phyloP scores from a whole-genome alignment of 2,888 invertebrate genomes.

The Augochlorella aurata region DNA sequence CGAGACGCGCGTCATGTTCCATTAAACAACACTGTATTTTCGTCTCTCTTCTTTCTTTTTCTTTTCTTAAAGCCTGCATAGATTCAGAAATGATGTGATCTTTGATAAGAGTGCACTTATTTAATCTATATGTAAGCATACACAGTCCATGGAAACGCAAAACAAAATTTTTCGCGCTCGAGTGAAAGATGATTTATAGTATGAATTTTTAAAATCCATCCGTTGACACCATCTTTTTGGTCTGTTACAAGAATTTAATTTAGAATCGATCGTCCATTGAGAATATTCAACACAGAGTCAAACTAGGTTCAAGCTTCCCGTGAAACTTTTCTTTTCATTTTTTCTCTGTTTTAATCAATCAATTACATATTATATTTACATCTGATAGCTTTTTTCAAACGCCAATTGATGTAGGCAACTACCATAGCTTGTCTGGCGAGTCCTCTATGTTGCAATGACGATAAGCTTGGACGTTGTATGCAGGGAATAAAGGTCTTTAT shows the following conservation, averaged over 20 bases:
- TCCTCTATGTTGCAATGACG: constrained; percentile 7
- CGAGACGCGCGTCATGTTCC: constrained; percentile 59
- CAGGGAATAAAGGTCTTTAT: constrained; percentile 52
- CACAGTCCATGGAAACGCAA: constrained; percentile 59
- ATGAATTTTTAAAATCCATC: constrained; percentile 33
- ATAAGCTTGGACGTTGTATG: constrained; percentile 65
- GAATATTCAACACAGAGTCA: constrained; percentile 34
- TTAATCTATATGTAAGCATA: constrained; percentile 67
- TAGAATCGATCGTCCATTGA: constrained; percentile 24
- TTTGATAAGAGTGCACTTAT: constrained; percentile 65
- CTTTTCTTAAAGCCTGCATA: constrained; percentile 62
- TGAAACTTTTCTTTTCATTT: constrained; percentile 27
- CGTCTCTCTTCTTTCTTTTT: constrained; percentile 30
- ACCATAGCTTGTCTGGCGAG: not conserved
- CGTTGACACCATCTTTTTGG: not conserved
- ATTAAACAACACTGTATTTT: constrained; percentile 70
- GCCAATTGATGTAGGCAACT: constrained; percentile 14
- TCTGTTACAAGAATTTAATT: not conserved
- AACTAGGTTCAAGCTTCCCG: constrained; percentile 67
- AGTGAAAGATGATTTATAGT: constrained; percentile 31
- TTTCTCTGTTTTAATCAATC: not conserved
- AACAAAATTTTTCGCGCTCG: constrained; percentile 8
- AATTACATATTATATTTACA: constrained; percentile 45
- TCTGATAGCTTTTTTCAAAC: constrained; percentile 10
- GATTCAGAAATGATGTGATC: constrained; percentile 65